Evolutionary conservation across 2,113 vertebrate genomes (phyloP), one percentile per base, ranked within the genome.

Genomic region (Coregonus clupeaformis): DNA sequence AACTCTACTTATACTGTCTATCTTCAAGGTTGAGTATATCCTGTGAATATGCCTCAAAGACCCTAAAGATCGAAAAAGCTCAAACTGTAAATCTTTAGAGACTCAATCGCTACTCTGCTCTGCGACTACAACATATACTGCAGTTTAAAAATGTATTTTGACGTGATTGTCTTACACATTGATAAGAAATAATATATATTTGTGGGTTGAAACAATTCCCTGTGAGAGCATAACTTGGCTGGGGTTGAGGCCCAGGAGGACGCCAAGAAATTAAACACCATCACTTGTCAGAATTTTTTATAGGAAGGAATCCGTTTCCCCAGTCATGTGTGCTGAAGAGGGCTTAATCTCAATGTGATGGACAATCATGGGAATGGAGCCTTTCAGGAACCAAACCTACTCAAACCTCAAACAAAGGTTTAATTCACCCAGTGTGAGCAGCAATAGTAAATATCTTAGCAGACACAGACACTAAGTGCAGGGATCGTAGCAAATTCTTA

Each of bases 261-360:
- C n/a, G 68, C 76, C 72, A 81, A 71, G 74, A 81, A 85, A 81
- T 78, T 74, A 80, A 80, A 76, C 60, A 69, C 27, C 64, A 74
- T 76, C 32, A n/a, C 65, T 68, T 76, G 74, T 71, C 32, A 24
- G 25, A 36, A 36, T 36, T 2, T 36, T 9, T 52, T 27, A 45
- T 72, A 42, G 18, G 18, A 75, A 71, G 24, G 36, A 63, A 72
- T 47, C 22, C 11, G 18, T 72, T 6, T 6, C 27, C 36, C 69
- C 63, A 36, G 27, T 68, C 68, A 68, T 20, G 47, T 49, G 63
- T 57, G 22, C 29, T 67, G 60, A 66, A 73, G 59, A 65, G 12
- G 5, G 32, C 63, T 77, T 72, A 30, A 36, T n/a, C 30, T 36
- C 14, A 67, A 27, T 36, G 18, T 67, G 24, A 80, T 36, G 55